Conservation (phyloP, 1,140 invertebrate genomes). For the Zaprionus ghesquierei region DNA sequence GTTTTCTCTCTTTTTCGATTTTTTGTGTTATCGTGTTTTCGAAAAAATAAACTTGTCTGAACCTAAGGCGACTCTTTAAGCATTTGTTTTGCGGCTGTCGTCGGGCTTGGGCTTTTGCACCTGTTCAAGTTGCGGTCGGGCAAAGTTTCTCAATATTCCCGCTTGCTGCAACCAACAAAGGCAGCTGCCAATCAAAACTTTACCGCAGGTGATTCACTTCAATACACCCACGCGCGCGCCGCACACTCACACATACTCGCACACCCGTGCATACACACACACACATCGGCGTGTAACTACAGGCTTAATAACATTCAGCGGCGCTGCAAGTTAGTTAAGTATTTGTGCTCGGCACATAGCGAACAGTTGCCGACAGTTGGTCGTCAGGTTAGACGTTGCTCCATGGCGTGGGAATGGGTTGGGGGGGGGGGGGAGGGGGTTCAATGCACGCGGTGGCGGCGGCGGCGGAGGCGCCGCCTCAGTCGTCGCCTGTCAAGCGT, state of each 20-base stretch:
- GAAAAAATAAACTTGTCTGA: neutral
- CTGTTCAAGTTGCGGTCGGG: constrained; percentile 61
- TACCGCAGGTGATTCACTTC: constrained; percentile 41
- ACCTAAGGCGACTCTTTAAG: neutral
- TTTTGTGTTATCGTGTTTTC: too few relatives aligned
- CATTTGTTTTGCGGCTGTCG: neutral
- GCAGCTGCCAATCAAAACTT: constrained; percentile 76
- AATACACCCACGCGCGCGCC: neutral
- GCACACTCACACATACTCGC: neutral
- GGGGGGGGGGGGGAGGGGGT: neutral
- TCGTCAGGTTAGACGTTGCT: neutral
- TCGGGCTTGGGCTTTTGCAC: constrained; percentile 28
- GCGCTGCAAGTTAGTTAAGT: constrained; percentile 15
- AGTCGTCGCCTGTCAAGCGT: constrained; percentile 57
- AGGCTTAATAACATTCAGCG: constrained; percentile 29
- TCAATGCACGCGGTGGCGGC: constrained; percentile 18
- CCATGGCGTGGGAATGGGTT: neutral
- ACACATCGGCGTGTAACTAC: constrained; percentile 11
- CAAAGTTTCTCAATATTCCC: constrained; percentile 41
- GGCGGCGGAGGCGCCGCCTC: constrained; percentile 8
- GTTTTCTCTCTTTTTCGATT: neutral
- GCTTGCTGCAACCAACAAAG: constrained; percentile 39
- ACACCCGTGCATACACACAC: neutral
- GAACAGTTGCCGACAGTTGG: constrained; percentile 53
- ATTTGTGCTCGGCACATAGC: constrained; percentile 3